Base-by-base conservation (phyloP, 2,797 vertebrate genomes). In the Sebastes paucispinis region DNA sequence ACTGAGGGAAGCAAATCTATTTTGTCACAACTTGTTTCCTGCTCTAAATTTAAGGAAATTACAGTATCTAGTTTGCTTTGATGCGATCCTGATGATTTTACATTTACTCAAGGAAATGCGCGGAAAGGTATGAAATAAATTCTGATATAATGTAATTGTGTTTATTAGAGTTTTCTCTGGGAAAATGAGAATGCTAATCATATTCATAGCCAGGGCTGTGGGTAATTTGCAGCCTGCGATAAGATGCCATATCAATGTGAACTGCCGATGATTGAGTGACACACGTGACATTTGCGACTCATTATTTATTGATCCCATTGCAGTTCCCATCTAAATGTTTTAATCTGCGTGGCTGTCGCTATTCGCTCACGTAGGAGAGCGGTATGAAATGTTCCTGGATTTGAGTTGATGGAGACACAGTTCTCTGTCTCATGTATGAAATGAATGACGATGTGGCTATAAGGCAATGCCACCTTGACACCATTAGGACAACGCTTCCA, bases 281-380 rank as follows among this genome's bases (percentile, higher is more conserved):
- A 90, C 88, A 89, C 73, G 36, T 93, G 91, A 91, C 91, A 95
- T 95, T 95, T 94, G 82, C 63, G 43, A 90, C 82, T 94, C 90
- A 93, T 95, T 90, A 94, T 93, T 92, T 93, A 94, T 95, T 95
- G 88, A 95, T 91, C 83, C 84, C 80, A 79, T 87, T 90, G 80
- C 86, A 75, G 79, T 88, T 88, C 81, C 75, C 72, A 82, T 89
- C 70, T 80, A 87, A 93, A 92, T 93, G 89, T 93, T 92, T 90
- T 84, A 89, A 84, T 93, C 87, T 80, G 84, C 58, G 20, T 7
- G 34, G 73, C 72, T 25, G 69, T 87, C 9, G 58, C 50, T 72
- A 66, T 47, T 47, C 2, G 36, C 72, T 77, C 32, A 11, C 47
- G 8, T 24, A 69, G 62, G 16, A 59, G 68, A 74, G 58, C 32